Evolutionary conservation across 2,113 vertebrate species (phyloP).

Genomic region (Antechinus flavipes): DNA sequence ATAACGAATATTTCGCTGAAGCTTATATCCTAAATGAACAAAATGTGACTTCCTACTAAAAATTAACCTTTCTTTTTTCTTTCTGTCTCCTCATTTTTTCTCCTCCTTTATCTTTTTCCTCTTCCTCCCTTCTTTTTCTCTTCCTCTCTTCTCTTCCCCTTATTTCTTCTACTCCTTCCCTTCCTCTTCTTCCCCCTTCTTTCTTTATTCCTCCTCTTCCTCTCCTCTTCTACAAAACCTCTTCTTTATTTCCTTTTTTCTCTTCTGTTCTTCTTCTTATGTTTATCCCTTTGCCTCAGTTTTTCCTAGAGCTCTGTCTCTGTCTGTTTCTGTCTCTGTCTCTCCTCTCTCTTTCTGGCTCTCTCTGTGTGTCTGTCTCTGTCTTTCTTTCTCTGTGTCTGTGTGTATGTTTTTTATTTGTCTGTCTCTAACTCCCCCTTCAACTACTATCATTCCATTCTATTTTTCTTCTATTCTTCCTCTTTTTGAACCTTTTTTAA

Average conservation of each 20-base stretch:
- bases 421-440: not conserved
- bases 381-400: not conserved
- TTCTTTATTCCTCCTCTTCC: not conserved
- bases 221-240: not conserved
- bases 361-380: not conserved
- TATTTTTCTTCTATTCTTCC: not conserved
- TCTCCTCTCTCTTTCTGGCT: no score
- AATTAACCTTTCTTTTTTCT: not conserved
- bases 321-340: no score
- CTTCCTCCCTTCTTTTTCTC: not conserved
- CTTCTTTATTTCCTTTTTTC: not conserved
- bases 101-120: not conserved
- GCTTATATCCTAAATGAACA: not conserved
- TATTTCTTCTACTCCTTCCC: not conserved
- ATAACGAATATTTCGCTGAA: not conserved
- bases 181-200: not conserved
- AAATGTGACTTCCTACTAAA: not conserved
- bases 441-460: not conserved
- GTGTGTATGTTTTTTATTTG: no score
- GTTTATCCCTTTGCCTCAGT: not conserved
- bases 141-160: not conserved
- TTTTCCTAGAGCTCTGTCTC: not conserved
- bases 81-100: not conserved
- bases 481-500: not conserved
- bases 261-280: not conserved